Percentiles rank a stretch among this genome's conserved stretches.
phyloP scores from a whole-genome alignment of 2,888 invertebrate species.

The Tiphia femorata region DNA sequence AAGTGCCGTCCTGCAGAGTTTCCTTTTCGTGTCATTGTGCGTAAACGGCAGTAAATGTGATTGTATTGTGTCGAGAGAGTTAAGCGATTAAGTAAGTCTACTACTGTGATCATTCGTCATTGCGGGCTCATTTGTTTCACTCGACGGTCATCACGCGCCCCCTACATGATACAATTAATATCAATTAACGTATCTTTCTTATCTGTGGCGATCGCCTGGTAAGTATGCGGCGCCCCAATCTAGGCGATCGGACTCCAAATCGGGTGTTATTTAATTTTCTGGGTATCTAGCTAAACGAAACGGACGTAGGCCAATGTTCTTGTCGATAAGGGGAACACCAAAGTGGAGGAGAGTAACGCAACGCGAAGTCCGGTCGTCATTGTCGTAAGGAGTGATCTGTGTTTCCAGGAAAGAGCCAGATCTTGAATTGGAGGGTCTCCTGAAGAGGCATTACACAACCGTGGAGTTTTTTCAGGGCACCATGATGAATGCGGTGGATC shows the following conservation, averaged over 20 bases:
- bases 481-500: constrained; percentile 99
- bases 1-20: too few species aligned
- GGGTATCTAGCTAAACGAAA: too few species aligned
- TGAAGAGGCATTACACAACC: constrained; percentile 99
- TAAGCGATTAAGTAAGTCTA: constrained; percentile 37
- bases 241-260: too few species aligned
- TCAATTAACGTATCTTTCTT: constrained; percentile 7
- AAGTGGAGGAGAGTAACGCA: too few species aligned
- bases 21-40: too few species aligned
- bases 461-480: constrained; percentile 99
- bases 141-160: neutral
- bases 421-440: constrained; percentile 99
- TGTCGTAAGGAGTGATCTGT: constrained; percentile 65
- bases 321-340: too few species aligned
- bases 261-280: too few species aligned
- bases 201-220: constrained; percentile 15
- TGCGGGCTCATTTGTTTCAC: neutral
- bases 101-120: constrained; percentile 32
- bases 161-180: neutral
- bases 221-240: constrained; percentile 23
- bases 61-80: too few species aligned
- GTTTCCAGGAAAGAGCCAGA: constrained; percentile 98
- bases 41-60: too few species aligned
- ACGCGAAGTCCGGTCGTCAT: constrained; percentile 56
- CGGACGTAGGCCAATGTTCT: too few species aligned